Conservation (phyloP, 2,888 invertebrate species). For the Atrina japonica region DNA sequence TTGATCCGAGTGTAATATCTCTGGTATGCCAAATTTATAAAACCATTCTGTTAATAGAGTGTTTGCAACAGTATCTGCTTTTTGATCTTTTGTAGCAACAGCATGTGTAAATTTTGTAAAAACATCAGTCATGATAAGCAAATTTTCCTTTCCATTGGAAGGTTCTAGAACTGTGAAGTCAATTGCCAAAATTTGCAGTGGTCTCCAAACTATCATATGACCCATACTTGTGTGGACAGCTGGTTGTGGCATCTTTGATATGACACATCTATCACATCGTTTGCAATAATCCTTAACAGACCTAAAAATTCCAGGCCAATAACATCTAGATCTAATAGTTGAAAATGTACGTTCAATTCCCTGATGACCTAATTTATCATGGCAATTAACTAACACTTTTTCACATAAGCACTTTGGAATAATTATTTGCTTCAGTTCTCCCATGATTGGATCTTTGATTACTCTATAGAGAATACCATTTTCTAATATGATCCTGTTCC, state of each 20-base stretch:
- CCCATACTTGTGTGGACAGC: slow-evolving; percentile 25
- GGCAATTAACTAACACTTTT: slow-evolving; percentile 38
- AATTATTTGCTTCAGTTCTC: slow-evolving; percentile 8
- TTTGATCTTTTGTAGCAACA: slow-evolving; percentile 6
- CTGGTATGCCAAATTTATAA: slow-evolving; percentile 25
- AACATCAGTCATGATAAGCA: slow-evolving; percentile 3
- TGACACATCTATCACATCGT: slow-evolving; percentile 46
- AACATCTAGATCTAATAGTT: slow-evolving; percentile 36
- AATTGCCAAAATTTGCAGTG: slow-evolving; percentile 26
- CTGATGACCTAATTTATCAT: no score
- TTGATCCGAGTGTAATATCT: slow-evolving; percentile 39
- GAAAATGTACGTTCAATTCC: slow-evolving; percentile 42
- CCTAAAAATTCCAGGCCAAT: slow-evolving; percentile 47
- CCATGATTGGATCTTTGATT: slow-evolving; percentile 15
- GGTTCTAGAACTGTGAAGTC: no score
- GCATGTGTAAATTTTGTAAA: slow-evolving; percentile 7
- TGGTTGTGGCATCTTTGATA: slow-evolving; percentile 32
- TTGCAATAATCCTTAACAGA: slow-evolving; percentile 37
- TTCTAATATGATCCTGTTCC: not conserved
- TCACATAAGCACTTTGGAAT: slow-evolving; percentile 19
- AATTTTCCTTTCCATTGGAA: slow-evolving; percentile 1
- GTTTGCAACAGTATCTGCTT: not conserved
- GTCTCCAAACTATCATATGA: slow-evolving; percentile 36
- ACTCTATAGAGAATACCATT: slow-evolving; percentile 14
- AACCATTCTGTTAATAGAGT: slow-evolving; percentile 43